These are phyloP conservation scores for Parnassius apollo DNA, from an alignment of 2,888 invertebrate species.

Conservation along the genomic window DNA sequence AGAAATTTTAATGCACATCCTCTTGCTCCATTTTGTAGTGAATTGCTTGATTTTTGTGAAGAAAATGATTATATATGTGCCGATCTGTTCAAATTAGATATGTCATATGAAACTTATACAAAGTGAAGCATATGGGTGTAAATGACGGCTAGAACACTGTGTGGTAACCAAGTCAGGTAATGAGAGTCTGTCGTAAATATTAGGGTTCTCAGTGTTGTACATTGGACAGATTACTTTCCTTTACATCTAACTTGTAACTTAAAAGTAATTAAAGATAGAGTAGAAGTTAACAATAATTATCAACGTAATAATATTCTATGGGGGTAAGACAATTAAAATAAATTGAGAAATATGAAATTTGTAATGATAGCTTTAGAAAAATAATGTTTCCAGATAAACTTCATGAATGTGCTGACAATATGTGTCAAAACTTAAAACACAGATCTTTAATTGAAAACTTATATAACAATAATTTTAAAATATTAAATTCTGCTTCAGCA, in stretches of 20 bases:
- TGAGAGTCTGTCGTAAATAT: too few relatives aligned
- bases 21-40: neutral
- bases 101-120: neutral
- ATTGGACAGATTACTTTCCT: neutral
- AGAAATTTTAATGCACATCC: too few relatives aligned
- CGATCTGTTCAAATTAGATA: neutral
- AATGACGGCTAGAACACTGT: neutral
- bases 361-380: constrained; percentile 4
- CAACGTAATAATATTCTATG: constrained; percentile 21
- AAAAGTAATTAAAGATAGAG: neutral
- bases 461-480: too few relatives aligned
- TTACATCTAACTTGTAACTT: neutral
- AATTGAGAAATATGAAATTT: constrained; percentile 10
- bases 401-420: neutral
- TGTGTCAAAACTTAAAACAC: constrained; percentile 18
- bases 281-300: neutral
- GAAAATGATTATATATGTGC: neutral
- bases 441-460: too few relatives aligned
- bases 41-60: neutral
- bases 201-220: too few relatives aligned
- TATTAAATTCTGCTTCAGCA: too few relatives aligned
- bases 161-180: neutral
- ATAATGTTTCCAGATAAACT: constrained; percentile 22
- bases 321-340: constrained; percentile 13
- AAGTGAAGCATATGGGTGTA: neutral